phyloP scores from a whole-genome alignment of 2,113 vertebrate genomes.

The Salvelinus alpinus region DNA sequence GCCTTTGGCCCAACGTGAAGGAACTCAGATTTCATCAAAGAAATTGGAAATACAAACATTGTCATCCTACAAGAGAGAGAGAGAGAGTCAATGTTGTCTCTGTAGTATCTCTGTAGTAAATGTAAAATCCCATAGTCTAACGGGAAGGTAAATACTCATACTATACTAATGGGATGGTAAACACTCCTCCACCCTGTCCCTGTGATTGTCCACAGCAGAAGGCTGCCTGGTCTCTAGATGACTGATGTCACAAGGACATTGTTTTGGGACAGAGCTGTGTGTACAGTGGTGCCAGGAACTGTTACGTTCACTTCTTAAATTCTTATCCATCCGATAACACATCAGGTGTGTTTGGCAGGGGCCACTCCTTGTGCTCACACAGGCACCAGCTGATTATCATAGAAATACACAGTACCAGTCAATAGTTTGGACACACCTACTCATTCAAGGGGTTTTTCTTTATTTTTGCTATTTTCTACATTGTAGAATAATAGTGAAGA shows the following conservation, averaged over 20 bases:
- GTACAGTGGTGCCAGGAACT: background rate
- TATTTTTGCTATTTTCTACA: too few species aligned
- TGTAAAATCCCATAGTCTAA: background rate
- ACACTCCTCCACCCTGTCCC: constrained; percentile 51
- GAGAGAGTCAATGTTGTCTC: background rate
- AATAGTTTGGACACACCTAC: too few species aligned
- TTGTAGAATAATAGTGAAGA: too few species aligned
- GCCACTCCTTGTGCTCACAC: constrained; percentile 7
- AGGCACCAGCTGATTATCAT: background rate
- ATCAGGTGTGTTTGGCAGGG: background rate
- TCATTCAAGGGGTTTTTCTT: too few species aligned
- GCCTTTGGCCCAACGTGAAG: too few species aligned
- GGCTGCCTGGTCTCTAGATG: background rate
- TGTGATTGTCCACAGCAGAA: constrained; percentile 21
- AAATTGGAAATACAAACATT: too few species aligned
- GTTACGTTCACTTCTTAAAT: background rate
- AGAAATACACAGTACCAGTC: too few species aligned
- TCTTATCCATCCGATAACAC: background rate
- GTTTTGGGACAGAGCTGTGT: background rate
- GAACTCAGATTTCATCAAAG: too few species aligned
- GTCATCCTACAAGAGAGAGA: background rate
- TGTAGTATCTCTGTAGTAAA: background rate
- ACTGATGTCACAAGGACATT: background rate
- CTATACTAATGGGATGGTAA: constrained; percentile 24
- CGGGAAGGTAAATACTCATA: too few species aligned